These are phyloP conservation scores for Halocaridina rubra DNA, from an alignment of 2,888 invertebrate species.

Conservation along the genomic window DNA sequence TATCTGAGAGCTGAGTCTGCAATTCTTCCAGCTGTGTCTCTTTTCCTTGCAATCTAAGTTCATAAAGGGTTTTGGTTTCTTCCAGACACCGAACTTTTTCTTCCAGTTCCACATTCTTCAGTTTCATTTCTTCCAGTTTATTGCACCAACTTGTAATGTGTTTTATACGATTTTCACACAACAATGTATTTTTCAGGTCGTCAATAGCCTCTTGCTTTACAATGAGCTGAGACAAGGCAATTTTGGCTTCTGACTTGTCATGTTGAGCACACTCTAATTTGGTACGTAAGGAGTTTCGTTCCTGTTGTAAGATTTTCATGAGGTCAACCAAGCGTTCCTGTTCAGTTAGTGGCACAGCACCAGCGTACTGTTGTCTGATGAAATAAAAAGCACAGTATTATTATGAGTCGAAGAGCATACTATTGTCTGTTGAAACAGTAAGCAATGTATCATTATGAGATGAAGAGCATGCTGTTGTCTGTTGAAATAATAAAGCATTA, in stretches of 20 bases:
- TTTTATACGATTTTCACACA: not conserved
- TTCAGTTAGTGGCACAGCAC: conserved; percentile 51
- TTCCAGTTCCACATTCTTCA: conserved; percentile 46
- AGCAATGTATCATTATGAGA: no score
- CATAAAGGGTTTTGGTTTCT: conserved; percentile 5
- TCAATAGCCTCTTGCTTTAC: conserved; percentile 53
- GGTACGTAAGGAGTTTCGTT: conserved; percentile 22
- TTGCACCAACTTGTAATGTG: conserved; percentile 30
- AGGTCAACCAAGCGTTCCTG: conserved; percentile 41
- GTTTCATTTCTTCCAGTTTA: conserved; percentile 42
- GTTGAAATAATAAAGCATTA: no score
- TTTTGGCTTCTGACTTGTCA: conserved; percentile 47
- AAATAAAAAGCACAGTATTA: not conserved
- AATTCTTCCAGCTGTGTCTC: conserved; percentile 33
- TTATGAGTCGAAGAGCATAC: no score
- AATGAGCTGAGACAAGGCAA: conserved; percentile 42
- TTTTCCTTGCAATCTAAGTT: conserved; percentile 20
- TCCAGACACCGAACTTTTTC: conserved; percentile 32
- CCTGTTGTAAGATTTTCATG: conserved; percentile 26
- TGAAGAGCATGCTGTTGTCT: no score
- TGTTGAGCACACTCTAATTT: conserved; percentile 33
- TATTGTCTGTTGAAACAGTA: no score
- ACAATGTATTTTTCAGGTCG: conserved; percentile 38
- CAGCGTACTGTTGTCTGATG: conserved; percentile 49
- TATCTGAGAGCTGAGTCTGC: conserved; percentile 21